A percentile compares a stretch with the other conserved stretches of the same genome.
These are phyloP conservation scores for Rambutsinella grinnellia DNA, from an alignment of 2,888 invertebrate species.

Conservation along the genomic window DNA sequence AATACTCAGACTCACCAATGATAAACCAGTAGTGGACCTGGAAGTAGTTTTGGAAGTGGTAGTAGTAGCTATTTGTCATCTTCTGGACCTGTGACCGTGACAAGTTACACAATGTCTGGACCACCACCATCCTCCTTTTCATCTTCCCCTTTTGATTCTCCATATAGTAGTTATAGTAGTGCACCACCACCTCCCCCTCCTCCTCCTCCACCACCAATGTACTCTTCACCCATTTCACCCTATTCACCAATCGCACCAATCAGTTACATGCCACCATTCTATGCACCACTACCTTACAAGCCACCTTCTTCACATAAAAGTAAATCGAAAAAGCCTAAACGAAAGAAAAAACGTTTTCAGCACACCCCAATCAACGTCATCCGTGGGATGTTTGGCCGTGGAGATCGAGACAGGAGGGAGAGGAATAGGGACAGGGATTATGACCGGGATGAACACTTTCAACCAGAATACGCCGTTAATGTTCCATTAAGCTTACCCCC, in stretches of 20 bases:
- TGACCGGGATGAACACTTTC: conserved; percentile 2
- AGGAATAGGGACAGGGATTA: not conserved
- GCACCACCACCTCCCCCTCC: not conserved
- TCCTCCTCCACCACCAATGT: not conserved
- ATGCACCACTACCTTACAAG: conserved; percentile 1
- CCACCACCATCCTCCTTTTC: conserved; percentile 13
- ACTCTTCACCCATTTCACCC: not conserved
- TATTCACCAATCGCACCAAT: conserved; percentile 4
- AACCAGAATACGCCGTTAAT: conserved; percentile 18
- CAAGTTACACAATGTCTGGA: conserved; percentile 13
- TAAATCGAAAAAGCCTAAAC: conserved; percentile 31
- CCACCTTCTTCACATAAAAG: conserved; percentile 1
- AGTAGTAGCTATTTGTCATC: not conserved
- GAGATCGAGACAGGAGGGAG: conserved; percentile 1
- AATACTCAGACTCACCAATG: conserved; percentile 11
- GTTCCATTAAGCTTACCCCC: conserved; percentile 13
- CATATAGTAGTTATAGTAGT: not conserved
- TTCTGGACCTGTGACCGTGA: conserved; percentile 12
- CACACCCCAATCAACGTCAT: conserved; percentile 44
- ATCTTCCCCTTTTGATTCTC: conserved; percentile 18
- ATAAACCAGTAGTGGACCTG: not conserved
- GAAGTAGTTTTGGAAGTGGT: not conserved
- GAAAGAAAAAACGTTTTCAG: conserved; percentile 43
- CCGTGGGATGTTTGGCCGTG: conserved; percentile 32
- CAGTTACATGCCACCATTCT: not conserved